A percentile compares a stretch with the other conserved stretches of the same genome.
Evolutionary conservation across 1,140 invertebrate species (phyloP).

Genomic region (Pseudomyrmex concolor): DNA sequence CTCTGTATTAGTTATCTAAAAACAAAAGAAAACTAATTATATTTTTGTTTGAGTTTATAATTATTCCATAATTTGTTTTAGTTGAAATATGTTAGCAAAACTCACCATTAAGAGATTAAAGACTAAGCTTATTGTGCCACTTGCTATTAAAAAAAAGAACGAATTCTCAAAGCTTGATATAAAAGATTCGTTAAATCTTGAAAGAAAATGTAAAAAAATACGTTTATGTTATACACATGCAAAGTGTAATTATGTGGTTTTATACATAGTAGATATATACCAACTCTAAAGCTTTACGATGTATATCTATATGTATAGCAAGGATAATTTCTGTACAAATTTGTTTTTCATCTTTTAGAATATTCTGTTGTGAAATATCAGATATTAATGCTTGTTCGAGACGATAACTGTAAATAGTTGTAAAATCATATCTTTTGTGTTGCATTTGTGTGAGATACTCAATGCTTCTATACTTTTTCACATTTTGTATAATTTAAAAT

Average conservation of each 20-base stretch:
- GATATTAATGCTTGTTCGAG: background rate
- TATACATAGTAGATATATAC: background rate
- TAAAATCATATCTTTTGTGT: background rate
- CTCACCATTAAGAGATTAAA: conserved; percentile 21
- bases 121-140: background rate
- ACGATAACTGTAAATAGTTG: conserved; percentile 35
- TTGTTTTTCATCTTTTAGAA: background rate
- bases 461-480: too few relatives aligned
- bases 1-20: background rate
- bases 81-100: background rate
- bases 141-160: conserved; percentile 10
- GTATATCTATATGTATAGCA: conserved; percentile 27
- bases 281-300: conserved; percentile 29
- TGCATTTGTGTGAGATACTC: too few relatives aligned
- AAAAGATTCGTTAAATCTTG: background rate
- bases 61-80: too few relatives aligned
- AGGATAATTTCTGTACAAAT: background rate
- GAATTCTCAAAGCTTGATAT: conserved; percentile 18
- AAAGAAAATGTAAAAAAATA: background rate
- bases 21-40: background rate
- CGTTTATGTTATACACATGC: background rate
- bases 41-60: too few relatives aligned
- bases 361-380: background rate
- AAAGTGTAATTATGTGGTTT: background rate
- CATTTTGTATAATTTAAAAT: too few relatives aligned